phyloP scores from a whole-genome alignment of 2,113 vertebrate species.

The Pyrgilauda ruficollis region DNA sequence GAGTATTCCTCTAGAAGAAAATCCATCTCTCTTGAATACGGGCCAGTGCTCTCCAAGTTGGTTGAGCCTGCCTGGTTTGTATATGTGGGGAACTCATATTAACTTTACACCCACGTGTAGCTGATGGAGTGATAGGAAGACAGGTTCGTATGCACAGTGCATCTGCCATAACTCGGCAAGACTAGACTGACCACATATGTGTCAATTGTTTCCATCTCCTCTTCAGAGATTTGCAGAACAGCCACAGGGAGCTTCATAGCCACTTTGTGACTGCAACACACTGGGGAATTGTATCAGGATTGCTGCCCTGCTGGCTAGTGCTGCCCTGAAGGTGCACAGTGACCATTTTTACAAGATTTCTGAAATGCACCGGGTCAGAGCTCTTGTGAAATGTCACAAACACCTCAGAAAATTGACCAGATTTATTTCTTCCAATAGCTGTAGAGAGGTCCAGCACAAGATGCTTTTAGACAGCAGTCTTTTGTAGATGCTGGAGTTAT shows the following conservation, averaged over 20 bases:
- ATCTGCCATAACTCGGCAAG: fast-evolving
- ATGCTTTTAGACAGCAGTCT: not conserved
- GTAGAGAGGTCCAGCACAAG: not conserved
- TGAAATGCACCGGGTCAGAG: not conserved
- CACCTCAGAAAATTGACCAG: not conserved
- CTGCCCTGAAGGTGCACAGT: not conserved
- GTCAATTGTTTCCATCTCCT: not conserved
- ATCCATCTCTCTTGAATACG: not conserved
- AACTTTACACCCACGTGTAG: not conserved
- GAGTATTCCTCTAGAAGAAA: not conserved
- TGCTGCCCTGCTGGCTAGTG: not conserved
- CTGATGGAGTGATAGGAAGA: not conserved
- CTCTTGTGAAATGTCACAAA: not conserved
- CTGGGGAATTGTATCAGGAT: fast-evolving
- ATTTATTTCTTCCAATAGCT: not conserved
- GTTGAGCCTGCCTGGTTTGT: not conserved
- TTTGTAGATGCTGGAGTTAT: not conserved
- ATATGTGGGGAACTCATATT: not conserved
- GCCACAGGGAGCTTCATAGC: fast-evolving
- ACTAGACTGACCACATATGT: not conserved
- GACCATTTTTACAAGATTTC: not conserved
- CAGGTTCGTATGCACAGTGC: not conserved
- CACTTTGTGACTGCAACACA: fast-evolving
- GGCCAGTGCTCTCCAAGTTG: not conserved
- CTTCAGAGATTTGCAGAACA: not conserved